phyloP scores from a whole-genome alignment of 2,888 invertebrate species.

The Trypoxylon attenuatum region DNA sequence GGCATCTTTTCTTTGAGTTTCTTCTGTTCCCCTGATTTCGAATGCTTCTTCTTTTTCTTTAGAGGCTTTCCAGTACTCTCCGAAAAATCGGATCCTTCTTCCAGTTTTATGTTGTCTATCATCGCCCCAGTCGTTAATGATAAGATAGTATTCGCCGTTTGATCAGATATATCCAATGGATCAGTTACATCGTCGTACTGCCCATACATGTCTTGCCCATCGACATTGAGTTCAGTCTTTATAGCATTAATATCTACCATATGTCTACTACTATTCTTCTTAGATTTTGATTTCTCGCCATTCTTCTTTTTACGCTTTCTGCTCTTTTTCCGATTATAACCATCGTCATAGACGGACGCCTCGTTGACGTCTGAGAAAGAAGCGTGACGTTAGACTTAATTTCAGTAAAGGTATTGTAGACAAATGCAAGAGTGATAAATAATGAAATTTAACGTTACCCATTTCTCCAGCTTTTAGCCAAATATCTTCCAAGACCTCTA shows the following conservation, averaged over 20 bases:
- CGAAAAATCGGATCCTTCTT: constrained; percentile 25
- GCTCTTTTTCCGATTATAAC: constrained; percentile 75
- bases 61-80: constrained; percentile 16
- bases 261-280: constrained; percentile 47
- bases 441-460: constrained; percentile 72
- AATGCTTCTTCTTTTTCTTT: constrained; percentile 60
- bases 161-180: constrained; percentile 13
- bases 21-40: constrained; percentile 38
- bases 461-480: constrained; percentile 89
- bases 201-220: constrained; percentile 11
- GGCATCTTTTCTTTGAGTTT: constrained; percentile 29
- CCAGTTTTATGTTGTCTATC: constrained; percentile 16
- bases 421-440: neutral
- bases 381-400: too few relatives aligned
- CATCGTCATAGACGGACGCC: constrained; percentile 76
- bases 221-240: constrained; percentile 39
- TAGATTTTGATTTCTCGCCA: constrained; percentile 56
- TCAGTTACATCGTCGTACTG: constrained; percentile 16
- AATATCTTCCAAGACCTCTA: constrained; percentile 85
- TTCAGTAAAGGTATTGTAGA: constrained; percentile 2
- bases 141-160: constrained; percentile 13
- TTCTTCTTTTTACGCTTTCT: constrained; percentile 71
- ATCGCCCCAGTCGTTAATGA: neutral
- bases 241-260: constrained; percentile 12
- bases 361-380: constrained; percentile 75